Base-by-base conservation (phyloP, 1,140 invertebrate species). In the Hycleus phaleratus region DNA sequence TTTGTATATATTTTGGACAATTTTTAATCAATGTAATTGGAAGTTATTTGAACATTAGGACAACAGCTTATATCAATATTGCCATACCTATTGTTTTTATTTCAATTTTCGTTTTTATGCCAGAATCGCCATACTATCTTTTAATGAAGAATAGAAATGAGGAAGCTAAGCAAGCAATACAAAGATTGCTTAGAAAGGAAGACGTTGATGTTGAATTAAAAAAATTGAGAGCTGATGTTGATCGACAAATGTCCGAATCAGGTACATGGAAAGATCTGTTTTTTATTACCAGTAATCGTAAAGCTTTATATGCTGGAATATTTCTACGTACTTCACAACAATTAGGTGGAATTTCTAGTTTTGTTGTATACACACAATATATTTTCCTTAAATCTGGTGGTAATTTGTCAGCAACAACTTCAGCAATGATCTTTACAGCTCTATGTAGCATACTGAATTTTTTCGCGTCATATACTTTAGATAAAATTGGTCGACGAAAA, bases 361-460 rank as follows among this genome's bases (percentile, higher is more conserved):
- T 86, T 45, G 79, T 83, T 40, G 82, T 81, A 25, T 85, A 84
- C 58, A 78, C 83, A 0, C 81, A 83, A 26, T 77, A 75, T 12
- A 78, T 81, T 7, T 77, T 82, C 9, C 71, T 72, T 4, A 69
- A 74, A 46, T 72, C 75, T 67, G 68, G 73, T 64, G 71, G 82
- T n/a, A 82, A 84, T 59, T 81, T 86, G 53, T 78, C 82, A 44
- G 78, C 79, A 42, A 82, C 82, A 18, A 73, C 79, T 6, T 80
- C 80, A 48, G 82, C 81, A n/a, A 78, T 78, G 18, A 76, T 78
- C 1, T 74, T 80, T 10, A 71, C 70, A 1, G 69, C 71, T 2
- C 77, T 86, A 3, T 85, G 87, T 58, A 74, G 90, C 0, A 58
- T 82, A 1, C 83, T 83, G 0, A 82, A 83, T 0, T 74, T 80